Evolutionary conservation across 2,113 vertebrate genomes (phyloP), one percentile per base, ranked within the genome.

Genomic region (Ondatra zibethicus): DNA sequence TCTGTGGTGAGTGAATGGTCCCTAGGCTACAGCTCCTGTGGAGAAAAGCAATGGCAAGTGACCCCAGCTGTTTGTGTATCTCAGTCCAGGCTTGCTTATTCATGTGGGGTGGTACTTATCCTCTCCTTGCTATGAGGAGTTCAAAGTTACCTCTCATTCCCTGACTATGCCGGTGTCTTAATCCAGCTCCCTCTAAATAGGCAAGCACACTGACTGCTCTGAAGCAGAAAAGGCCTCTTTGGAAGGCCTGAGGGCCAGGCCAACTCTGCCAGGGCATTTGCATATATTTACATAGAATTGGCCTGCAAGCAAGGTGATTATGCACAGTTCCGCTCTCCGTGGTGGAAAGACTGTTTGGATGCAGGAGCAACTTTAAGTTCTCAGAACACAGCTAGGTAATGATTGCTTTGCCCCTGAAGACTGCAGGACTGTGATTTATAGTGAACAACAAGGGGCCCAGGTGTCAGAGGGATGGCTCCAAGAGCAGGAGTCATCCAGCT

Each of bases 211-310:
- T 6, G 23, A 47, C 25, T 66, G 47, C 52, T 87, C 29, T 65
- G 14, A 58, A 25, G 45, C 55, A 21, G 77, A 14, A 17, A 14
- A 73, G 36, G 7, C 70, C 31, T 14, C 50, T 66, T 86, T 58
- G 29, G 25, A 86, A 92, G 76, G 91, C 92, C 94, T n/a, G 31
- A 94, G 93, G 93, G 55, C 33, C 50, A 76, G 2, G 11, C 61
- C 76, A 76, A 50, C 42, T 81, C 88, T 88, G 63, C 47, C 73
- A 91, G 45, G 31, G 1, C 0, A 82, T 97, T 91, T 89, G 50
- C 81, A 88, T 91, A 47, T 36, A 86, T 97, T 96, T 86, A 61
- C 89, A 94, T 96, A 36, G 73, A 10, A 4, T 68, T 95, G 91
- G 80, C 58, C 88, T 86, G 65, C 68, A 90, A 86, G 80, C 81